Percentiles rank a stretch among this genome's conserved stretches.
phyloP scores from a whole-genome alignment of 2,113 vertebrate genomes.

The Euleptes europaea region DNA sequence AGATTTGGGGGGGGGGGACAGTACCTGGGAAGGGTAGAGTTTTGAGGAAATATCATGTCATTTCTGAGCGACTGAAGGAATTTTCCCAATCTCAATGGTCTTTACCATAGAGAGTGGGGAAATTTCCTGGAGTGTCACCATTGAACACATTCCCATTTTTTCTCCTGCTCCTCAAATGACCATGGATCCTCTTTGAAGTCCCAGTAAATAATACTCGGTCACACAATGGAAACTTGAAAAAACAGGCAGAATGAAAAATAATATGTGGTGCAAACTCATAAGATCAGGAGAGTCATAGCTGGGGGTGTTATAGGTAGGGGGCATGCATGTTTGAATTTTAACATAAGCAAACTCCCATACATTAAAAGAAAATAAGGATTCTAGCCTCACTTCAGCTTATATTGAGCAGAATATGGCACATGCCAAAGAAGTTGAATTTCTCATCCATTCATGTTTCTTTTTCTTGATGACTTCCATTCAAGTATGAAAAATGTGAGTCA shows the following conservation, averaged over 20 bases:
- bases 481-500: background rate
- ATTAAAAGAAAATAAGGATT: background rate
- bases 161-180: too few species aligned
- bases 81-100: too few species aligned
- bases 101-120: too few species aligned
- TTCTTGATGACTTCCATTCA: background rate
- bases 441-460: background rate
- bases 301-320: background rate
- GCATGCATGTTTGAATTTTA: background rate
- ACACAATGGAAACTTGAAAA: background rate
- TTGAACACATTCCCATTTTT: too few species aligned
- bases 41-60: too few species aligned
- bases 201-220: background rate
- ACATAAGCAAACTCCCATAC: background rate
- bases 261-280: background rate
- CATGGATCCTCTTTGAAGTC: background rate
- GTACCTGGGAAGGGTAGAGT: too few species aligned
- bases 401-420: background rate
- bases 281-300: background rate
- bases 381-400: background rate
- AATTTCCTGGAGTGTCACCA: too few species aligned
- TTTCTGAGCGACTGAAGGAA: too few species aligned
- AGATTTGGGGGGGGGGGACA: too few species aligned
- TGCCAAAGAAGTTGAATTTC: background rate
- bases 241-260: background rate